Percentiles rank a stretch among this genome's conserved stretches.
phyloP scores from a whole-genome alignment of 2,888 invertebrate species.

The Incurvaria masculella region DNA sequence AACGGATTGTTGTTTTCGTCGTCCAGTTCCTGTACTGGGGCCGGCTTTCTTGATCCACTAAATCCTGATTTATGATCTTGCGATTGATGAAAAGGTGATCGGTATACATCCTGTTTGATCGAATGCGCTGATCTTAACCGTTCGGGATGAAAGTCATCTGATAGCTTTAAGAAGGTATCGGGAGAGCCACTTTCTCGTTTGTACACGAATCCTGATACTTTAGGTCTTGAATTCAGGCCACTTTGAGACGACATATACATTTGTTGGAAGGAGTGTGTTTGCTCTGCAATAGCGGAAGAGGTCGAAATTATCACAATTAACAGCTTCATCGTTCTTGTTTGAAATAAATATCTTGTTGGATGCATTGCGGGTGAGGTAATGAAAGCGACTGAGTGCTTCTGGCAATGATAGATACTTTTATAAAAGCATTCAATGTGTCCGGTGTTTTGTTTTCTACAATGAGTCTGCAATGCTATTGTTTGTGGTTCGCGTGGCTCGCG shows the following conservation, averaged over 20 bases:
- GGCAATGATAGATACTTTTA: neutral
- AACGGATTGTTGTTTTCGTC: too few relatives aligned
- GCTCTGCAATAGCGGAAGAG: neutral
- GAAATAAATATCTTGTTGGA: too few relatives aligned
- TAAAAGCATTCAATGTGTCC: neutral
- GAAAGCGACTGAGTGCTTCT: neutral
- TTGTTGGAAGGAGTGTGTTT: conserved; percentile 23
- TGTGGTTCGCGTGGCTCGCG: neutral
- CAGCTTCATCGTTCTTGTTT: neutral
- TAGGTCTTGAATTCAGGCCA: conserved; percentile 22
- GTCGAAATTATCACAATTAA: neutral
- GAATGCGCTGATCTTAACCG: neutral
- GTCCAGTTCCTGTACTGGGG: too few relatives aligned
- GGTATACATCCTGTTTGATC: neutral
- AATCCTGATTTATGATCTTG: neutral
- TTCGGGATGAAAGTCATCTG: neutral
- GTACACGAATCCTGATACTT: conserved; percentile 24
- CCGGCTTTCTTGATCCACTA: neutral
- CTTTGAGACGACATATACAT: conserved; percentile 24
- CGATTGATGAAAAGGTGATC: neutral
- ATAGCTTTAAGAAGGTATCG: conserved; percentile 17
- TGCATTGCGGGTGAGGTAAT: neutral
- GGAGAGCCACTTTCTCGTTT: conserved; percentile 23
- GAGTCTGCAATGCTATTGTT: neutral
- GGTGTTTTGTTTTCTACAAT: neutral